phyloP scores from a whole-genome alignment of 2,888 invertebrate genomes.

The Bruchidius siliquastri region DNA sequence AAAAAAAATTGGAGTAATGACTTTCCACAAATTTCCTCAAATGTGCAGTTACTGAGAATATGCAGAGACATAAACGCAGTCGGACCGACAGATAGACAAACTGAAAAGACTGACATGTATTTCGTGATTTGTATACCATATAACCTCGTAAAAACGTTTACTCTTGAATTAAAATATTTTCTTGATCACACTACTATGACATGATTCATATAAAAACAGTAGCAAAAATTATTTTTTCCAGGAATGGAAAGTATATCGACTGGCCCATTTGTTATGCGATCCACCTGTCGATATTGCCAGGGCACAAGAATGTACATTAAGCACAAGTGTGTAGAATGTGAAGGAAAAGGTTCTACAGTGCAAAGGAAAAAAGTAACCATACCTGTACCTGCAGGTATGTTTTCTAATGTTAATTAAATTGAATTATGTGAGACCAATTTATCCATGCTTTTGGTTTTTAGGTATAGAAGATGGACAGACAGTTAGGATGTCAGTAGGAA shows the following conservation, averaged over 20 bases:
- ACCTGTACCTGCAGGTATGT: constrained; percentile 79
- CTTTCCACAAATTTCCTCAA: too few relatives aligned
- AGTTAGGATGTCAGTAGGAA: constrained; percentile 87
- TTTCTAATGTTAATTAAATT: neutral
- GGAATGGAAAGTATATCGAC: constrained; percentile 83
- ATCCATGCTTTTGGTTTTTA: constrained; percentile 14
- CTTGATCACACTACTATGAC: too few relatives aligned
- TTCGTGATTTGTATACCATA: too few relatives aligned
- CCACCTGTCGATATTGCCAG: constrained; percentile 88
- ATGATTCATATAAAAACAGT: too few relatives aligned
- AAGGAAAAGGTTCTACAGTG: constrained; percentile 79
- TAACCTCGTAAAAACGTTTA: too few relatives aligned
- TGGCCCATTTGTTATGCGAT: constrained; percentile 96
- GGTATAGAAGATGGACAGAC: constrained; percentile 96
- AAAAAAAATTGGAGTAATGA: too few relatives aligned
- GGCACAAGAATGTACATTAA: constrained; percentile 83
- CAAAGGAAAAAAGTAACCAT: constrained; percentile 86
- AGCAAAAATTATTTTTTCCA: too few relatives aligned
- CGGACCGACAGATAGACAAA: too few relatives aligned
- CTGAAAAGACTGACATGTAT: too few relatives aligned
- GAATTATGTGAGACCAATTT: neutral
- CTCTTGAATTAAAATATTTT: too few relatives aligned
- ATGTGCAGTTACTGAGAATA: too few relatives aligned
- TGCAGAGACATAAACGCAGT: too few relatives aligned
- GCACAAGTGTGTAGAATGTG: constrained; percentile 86